Percentiles rank a stretch among this genome's conserved stretches.
Conservation (phyloP, 2,888 invertebrate species). For the Hydrotaea cyrtoneurina region DNA sequence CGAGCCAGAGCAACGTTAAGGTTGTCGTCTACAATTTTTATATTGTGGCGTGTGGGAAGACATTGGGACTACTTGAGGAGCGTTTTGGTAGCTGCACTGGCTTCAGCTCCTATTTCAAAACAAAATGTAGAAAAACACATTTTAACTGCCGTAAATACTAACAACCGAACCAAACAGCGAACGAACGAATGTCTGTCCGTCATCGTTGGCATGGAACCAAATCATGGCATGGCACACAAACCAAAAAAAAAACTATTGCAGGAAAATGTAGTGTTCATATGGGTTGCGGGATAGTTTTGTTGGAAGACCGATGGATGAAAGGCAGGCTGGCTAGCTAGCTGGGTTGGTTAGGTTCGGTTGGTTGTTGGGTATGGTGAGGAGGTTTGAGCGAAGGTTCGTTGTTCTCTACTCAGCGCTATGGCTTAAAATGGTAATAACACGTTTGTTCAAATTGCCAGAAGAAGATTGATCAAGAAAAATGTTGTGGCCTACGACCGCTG, state of each 20-base stretch:
- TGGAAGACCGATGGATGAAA: conserved; percentile 32
- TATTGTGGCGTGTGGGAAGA: conserved; percentile 79
- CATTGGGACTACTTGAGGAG: conserved; percentile 81
- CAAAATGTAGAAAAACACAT: conserved; percentile 80
- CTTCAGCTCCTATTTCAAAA: conserved; percentile 81
- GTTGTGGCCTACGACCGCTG: conserved; percentile 42
- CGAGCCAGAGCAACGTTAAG: conserved; percentile 56
- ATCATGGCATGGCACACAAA: not conserved
- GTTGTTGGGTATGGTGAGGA: conserved; percentile 26
- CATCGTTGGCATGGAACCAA: not conserved
- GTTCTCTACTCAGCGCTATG: conserved; percentile 48
- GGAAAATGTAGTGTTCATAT: not conserved
- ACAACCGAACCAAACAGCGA: conserved; percentile 40
- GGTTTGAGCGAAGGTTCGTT: conserved; percentile 63
- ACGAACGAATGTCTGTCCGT: conserved; percentile 1
- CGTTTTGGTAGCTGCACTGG: conserved; percentile 81
- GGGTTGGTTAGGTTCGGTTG: not conserved
- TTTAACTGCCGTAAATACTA: conserved; percentile 76
- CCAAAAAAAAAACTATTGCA: conserved; percentile 39
- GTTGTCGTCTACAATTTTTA: conserved; percentile 65
- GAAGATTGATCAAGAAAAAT: conserved; percentile 58
- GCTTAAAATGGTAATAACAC: conserved; percentile 62
- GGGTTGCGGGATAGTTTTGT: conserved; percentile 25
- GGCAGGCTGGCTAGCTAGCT: not conserved
- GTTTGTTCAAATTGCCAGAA: conserved; percentile 64